Evolutionary conservation across 2,888 invertebrate species (phyloP), one percentile per base, ranked within the genome.

Genomic region (Nemapogon koenigi): DNA sequence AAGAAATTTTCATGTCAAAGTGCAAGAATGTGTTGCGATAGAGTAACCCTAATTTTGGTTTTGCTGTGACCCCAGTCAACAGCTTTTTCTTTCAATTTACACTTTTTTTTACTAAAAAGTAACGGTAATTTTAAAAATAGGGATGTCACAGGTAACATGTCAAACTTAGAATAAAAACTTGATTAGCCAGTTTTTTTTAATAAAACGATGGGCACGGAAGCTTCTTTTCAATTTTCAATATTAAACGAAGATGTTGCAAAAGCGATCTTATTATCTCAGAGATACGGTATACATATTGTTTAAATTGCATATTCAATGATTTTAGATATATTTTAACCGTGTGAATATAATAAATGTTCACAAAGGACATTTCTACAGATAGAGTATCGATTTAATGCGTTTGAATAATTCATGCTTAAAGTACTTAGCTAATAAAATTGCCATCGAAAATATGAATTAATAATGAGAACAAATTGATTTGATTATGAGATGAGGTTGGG

Each of bases 11-110:
- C 65, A 61, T 78, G 76, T 76, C 76, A 76, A 68, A 76, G 75
- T 68, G 72, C 76, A 70, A 62, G 63, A 57, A 70, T 68, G 72
- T 72, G 68, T 75, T 67, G 65, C 62, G 53, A 56, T 48, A 57
- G 54, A 66, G 63, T 62, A 73, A 69, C 63, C 70, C 68, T 73
- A 73, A 76, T 73, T 75, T 75, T 48, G 67, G 69, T 67, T 61
- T 47, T 58, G 72, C 67, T 67, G 69, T 78, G 76, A 76, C 76
- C 78, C 76, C 73, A 68, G 67, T 76, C 75, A 73, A 70, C 69
- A 60, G 47, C 63, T 67, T 72, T 72, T 70, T 71, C 50, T 45
- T 45, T 43, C 61, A 66, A 60, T 63, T 68, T 60, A 65, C 65
- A 68, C 63, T 68, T 75, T 76, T 72, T 70, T 58, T 53, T 48